A percentile compares a stretch with the other conserved stretches of the same genome.
These are phyloP conservation scores for Corella eumyota DNA, from an alignment of 23 tunicate species.

Conservation along the genomic window DNA sequence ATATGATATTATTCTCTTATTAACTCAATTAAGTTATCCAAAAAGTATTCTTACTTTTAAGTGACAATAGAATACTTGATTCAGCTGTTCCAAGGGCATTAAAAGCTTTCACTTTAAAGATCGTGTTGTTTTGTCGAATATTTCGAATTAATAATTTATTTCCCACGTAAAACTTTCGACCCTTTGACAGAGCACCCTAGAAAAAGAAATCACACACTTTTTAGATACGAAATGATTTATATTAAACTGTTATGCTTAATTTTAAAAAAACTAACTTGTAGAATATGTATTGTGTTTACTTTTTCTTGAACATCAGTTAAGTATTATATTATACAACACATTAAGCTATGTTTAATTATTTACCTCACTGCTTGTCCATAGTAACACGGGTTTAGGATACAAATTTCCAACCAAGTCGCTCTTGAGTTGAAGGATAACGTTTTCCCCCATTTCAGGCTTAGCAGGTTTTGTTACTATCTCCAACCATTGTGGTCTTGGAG, in stretches of 20 bases:
- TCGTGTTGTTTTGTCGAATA: slow-evolving; percentile 9
- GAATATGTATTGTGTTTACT: too few relatives aligned
- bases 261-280: too few relatives aligned
- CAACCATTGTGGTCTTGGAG: slow-evolving; percentile 14
- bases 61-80: too few relatives aligned
- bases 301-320: too few relatives aligned
- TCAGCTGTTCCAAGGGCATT: slow-evolving; percentile 33
- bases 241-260: too few relatives aligned
- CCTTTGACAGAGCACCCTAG: slow-evolving; percentile 7
- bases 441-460: slow-evolving; percentile 6
- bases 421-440: slow-evolving; percentile 13
- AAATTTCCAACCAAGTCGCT: slow-evolving; percentile 5
- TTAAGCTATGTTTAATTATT: too few relatives aligned
- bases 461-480: slow-evolving; percentile 10
- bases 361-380: slow-evolving; percentile 21
- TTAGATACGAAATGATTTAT: too few relatives aligned
- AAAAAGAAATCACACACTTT: too few relatives aligned
- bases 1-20: too few relatives aligned
- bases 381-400: slow-evolving; percentile 18
- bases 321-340: too few relatives aligned
- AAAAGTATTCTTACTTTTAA: too few relatives aligned
- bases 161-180: slow-evolving; percentile 21
- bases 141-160: slow-evolving; percentile 18
- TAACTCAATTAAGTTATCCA: too few relatives aligned
- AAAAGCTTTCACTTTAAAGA: slow-evolving; percentile 22